These are phyloP conservation scores for Littorina saxatilis DNA, from an alignment of 1,140 invertebrate species.

Conservation along the genomic window DNA sequence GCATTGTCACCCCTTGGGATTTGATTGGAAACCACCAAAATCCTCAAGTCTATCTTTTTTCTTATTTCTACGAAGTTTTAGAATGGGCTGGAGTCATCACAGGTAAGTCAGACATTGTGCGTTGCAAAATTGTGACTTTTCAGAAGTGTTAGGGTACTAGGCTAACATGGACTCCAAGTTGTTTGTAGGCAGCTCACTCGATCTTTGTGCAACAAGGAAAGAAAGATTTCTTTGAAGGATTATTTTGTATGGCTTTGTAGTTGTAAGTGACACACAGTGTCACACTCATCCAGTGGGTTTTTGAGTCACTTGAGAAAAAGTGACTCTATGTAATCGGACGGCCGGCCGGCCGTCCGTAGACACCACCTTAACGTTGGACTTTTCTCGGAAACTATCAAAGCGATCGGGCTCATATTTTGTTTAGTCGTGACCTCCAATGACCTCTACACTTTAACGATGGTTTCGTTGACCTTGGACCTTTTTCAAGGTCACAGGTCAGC, in stretches of 20 bases:
- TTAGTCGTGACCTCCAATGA: too few relatives aligned
- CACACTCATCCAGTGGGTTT: too few relatives aligned
- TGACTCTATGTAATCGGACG: too few relatives aligned
- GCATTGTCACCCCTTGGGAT: neutral
- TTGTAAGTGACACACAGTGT: neutral
- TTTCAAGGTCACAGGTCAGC: too few relatives aligned
- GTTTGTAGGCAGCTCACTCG: neutral
- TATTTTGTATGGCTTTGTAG: neutral
- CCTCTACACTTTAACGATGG: too few relatives aligned
- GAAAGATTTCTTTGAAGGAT: neutral
- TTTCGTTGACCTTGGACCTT: too few relatives aligned
- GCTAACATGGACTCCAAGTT: neutral
- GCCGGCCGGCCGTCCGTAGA: too few relatives aligned
- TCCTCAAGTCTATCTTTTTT: slow-evolving; percentile 87
- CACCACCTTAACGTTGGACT: too few relatives aligned
- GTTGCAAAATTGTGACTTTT: neutral
- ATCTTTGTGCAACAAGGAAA: neutral
- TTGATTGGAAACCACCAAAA: slow-evolving; percentile 75
- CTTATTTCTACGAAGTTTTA: slow-evolving; percentile 95
- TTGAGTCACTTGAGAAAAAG: too few relatives aligned
- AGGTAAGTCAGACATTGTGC: too few relatives aligned
- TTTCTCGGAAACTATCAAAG: too few relatives aligned
- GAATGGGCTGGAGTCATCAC: slow-evolving; percentile 87
- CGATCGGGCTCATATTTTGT: too few relatives aligned
- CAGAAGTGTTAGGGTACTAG: neutral